Evolutionary conservation across 2,113 vertebrate genomes (phyloP).

Genomic region (Clarias batrachus): DNA sequence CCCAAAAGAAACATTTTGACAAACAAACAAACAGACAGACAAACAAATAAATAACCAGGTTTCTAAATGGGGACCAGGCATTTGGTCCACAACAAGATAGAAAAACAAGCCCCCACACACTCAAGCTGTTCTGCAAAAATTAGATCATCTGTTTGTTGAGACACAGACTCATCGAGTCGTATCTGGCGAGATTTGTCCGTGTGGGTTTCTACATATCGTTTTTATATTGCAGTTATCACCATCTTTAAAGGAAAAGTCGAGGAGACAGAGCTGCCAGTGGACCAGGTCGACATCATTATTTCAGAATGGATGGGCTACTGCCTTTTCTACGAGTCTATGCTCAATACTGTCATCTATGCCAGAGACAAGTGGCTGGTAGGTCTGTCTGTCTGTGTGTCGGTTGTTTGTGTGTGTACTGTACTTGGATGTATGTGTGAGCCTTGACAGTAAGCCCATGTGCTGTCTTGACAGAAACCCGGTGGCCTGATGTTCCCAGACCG

Average conservation of each 20-base stretch:
- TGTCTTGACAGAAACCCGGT: conserved; percentile 92
- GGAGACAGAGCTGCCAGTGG: conserved; percentile 94
- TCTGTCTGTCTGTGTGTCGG: conserved; percentile 43
- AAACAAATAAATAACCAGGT: background rate
- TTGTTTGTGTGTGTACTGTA: conserved; percentile 22
- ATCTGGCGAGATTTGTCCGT: background rate
- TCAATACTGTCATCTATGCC: conserved; percentile 97
- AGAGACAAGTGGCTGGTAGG: conserved; percentile 98
- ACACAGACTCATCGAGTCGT: background rate
- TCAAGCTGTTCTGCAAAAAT: conserved; percentile 24
- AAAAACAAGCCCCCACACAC: conserved; percentile 17
- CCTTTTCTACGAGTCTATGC: conserved; percentile 98
- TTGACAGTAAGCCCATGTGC: conserved; percentile 55
- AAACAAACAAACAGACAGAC: background rate
- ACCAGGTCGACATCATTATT: conserved; percentile 97
- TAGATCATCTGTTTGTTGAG: conserved; percentile 10
- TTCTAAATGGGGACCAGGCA: background rate
- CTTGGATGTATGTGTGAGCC: conserved; percentile 1
- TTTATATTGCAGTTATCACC: conserved; percentile 86
- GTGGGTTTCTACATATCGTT: background rate
- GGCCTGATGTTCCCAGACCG: conserved; percentile 98
- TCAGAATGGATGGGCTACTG: conserved; percentile 99
- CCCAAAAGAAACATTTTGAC: background rate
- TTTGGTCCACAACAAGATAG: conserved; percentile 15
- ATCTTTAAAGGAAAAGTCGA: conserved; percentile 98